These are phyloP conservation scores for Phengaris alcon DNA, from an alignment of 2,888 invertebrate species.

Conservation along the genomic window DNA sequence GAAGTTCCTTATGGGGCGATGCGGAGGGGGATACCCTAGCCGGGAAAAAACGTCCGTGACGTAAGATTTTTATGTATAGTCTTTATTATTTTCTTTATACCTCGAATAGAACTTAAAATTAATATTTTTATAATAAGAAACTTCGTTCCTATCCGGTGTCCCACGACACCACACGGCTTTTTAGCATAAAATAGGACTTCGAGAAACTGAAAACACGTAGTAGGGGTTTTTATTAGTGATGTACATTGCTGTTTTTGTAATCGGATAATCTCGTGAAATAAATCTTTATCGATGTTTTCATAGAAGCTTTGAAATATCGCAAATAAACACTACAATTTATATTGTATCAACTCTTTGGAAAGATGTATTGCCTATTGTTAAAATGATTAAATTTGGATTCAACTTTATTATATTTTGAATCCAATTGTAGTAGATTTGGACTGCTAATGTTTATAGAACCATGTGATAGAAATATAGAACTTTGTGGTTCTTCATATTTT, in stretches of 20 bases:
- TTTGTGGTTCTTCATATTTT: too few species aligned
- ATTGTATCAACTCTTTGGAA: background rate
- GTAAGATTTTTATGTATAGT: too few species aligned
- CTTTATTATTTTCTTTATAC: too few species aligned
- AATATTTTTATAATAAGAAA: too few species aligned
- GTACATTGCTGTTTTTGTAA: slow-evolving; percentile 20
- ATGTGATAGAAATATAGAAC: too few species aligned
- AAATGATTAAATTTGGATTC: background rate
- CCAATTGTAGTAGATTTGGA: too few species aligned
- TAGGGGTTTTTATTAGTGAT: slow-evolving; percentile 32
- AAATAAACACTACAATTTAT: slow-evolving; percentile 18
- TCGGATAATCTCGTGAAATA: slow-evolving; percentile 23
- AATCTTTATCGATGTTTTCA: slow-evolving; percentile 17
- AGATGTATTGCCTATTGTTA: background rate
- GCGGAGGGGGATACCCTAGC: too few species aligned
- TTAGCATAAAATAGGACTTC: background rate
- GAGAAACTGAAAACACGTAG: slow-evolving; percentile 29
- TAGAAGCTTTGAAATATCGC: slow-evolving; percentile 8
- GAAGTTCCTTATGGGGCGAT: too few species aligned
- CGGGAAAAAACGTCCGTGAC: too few species aligned
- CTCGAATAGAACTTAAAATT: too few species aligned
- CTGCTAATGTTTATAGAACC: too few species aligned
- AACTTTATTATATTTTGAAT: background rate
- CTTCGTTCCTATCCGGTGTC: too few species aligned
- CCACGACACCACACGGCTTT: background rate